Evolutionary conservation across 2,797 vertebrate genomes (phyloP).

Genomic region (Gorsachius magnificus): DNA sequence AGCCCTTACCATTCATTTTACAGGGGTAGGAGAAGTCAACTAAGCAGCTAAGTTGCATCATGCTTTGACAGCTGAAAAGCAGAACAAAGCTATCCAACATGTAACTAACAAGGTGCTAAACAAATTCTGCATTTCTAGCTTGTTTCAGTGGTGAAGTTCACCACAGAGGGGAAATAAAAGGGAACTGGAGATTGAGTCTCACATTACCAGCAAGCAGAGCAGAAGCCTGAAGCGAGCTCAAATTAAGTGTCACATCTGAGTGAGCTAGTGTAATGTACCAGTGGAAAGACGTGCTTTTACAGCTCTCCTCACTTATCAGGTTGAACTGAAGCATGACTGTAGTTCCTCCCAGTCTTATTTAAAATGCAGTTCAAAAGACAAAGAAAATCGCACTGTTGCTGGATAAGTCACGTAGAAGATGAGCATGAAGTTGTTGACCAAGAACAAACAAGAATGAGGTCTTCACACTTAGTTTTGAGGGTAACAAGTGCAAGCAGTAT

Average conservation of each 20-base stretch:
- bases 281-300: neutral
- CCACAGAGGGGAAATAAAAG: neutral
- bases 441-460: neutral
- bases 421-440: neutral
- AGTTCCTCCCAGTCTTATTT: neutral
- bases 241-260: neutral
- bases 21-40: neutral
- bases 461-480: neutral
- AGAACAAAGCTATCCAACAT: neutral
- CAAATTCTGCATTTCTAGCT: neutral
- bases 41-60: neutral
- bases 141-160: neutral
- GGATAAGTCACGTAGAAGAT: neutral
- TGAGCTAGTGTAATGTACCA: neutral
- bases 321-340: neutral
- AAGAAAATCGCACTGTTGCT: neutral
- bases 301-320: neutral
- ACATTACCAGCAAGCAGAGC: neutral
- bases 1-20: neutral
- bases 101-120: neutral
- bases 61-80: neutral
- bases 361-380: neutral
- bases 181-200: neutral
- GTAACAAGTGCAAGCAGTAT: neutral
- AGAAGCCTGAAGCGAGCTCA: neutral